A percentile compares a stretch with the other conserved stretches of the same genome.
These are phyloP conservation scores for Pachycephus smyrnensis DNA, from an alignment of 2,888 invertebrate species.

Conservation along the genomic window DNA sequence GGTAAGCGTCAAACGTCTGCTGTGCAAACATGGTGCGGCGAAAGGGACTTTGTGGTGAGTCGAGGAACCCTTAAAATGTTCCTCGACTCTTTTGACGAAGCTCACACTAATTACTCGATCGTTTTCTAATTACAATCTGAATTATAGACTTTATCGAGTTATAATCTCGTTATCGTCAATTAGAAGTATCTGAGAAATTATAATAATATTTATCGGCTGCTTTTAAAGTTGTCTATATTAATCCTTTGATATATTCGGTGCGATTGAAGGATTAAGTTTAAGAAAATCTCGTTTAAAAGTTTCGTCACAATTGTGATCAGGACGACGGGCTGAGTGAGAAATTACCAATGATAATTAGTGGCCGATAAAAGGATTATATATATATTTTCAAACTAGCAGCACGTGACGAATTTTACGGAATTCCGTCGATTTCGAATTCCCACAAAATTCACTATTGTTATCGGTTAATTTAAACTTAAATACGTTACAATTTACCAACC, in stretches of 20 bases:
- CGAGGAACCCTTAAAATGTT: not conserved
- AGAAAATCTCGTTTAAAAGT: not conserved
- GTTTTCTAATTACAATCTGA: not conserved
- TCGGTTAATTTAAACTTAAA: too few species aligned
- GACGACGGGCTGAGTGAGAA: not conserved
- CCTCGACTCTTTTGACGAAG: not conserved
- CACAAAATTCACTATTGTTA: too few species aligned
- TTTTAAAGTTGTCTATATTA: too few species aligned
- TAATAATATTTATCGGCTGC: not conserved
- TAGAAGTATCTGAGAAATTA: not conserved
- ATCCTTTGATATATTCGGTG: too few species aligned
- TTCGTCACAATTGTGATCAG: not conserved
- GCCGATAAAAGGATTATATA: not conserved
- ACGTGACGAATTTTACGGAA: not conserved
- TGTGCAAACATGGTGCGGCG: not conserved
- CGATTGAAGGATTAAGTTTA: too few species aligned
- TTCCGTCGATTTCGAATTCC: not conserved
- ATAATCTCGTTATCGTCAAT: not conserved
- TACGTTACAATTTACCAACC: too few species aligned
- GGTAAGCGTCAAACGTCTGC: too few species aligned
- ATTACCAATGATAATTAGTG: not conserved
- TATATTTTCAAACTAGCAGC: not conserved
- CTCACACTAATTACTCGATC: not conserved
- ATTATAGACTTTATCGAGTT: not conserved
- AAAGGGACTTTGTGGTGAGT: not conserved